Evolutionary conservation across 2,888 invertebrate species (phyloP).

Genomic region (Schizotus pectinicornis): DNA sequence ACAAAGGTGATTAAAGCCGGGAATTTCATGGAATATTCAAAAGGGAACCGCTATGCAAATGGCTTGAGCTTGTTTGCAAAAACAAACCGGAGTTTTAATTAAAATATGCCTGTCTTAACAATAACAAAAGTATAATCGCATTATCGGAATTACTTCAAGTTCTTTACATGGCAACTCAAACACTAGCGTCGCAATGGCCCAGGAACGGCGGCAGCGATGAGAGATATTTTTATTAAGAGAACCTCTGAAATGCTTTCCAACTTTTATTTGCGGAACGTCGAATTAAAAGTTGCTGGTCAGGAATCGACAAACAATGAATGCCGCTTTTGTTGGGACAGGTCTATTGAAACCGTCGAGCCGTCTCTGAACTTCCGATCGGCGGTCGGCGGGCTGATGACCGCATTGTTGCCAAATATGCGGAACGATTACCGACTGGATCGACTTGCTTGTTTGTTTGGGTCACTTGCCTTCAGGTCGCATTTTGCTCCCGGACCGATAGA

Average conservation of each 20-base stretch:
- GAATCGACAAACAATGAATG: conserved; percentile 34
- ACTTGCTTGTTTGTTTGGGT: conserved; percentile 27
- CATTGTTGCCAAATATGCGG: conserved; percentile 40
- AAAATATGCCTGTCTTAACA: conserved; percentile 40
- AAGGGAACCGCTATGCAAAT: conserved; percentile 39
- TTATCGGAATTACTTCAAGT: conserved; percentile 35
- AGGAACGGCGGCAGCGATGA: conserved; percentile 1
- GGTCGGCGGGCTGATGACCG: conserved; percentile 37
- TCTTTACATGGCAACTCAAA: conserved; percentile 27
- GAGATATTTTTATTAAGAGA: conserved; percentile 31
- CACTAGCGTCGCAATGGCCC: conserved; percentile 2
- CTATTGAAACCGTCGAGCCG: conserved; percentile 30
- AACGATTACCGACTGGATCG: conserved; percentile 35
- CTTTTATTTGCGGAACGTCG: conserved; percentile 31
- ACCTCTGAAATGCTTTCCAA: conserved; percentile 31
- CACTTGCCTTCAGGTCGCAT: conserved; percentile 10
- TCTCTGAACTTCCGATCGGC: conserved; percentile 30
- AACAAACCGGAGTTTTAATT: conserved; percentile 38
- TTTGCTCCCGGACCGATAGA: not conserved
- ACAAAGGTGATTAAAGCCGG: conserved; percentile 41
- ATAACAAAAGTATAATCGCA: conserved; percentile 42
- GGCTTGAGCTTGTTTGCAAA: conserved; percentile 37
- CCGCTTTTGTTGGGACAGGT: conserved; percentile 33
- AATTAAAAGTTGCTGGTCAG: conserved; percentile 32
- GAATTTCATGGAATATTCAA: conserved; percentile 41